Evolutionary conservation across 2,113 vertebrate genomes (phyloP).

Genomic region (Macquaria australasica): DNA sequence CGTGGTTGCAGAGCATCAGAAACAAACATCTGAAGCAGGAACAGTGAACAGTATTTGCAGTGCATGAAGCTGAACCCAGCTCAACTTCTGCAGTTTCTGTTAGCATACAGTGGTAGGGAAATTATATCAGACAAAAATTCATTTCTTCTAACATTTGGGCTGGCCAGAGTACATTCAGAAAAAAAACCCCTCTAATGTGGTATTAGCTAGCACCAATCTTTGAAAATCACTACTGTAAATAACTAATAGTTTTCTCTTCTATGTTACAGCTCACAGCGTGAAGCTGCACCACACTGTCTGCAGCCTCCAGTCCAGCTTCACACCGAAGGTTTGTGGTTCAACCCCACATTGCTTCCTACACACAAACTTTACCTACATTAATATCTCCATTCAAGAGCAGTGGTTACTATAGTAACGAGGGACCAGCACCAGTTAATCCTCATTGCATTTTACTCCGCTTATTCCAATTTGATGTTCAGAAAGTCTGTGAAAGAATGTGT

Average conservation of each 20-base stretch:
- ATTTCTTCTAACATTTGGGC: background rate
- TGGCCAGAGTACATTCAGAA: slow-evolving; percentile 46
- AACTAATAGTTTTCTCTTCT: background rate
- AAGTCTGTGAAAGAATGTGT: background rate
- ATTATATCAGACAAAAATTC: background rate
- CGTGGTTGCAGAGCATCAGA: slow-evolving; percentile 44
- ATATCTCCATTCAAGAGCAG: background rate
- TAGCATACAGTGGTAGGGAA: background rate
- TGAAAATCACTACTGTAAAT: background rate
- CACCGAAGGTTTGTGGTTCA: background rate
- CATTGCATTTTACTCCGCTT: background rate
- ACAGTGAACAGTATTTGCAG: slow-evolving; percentile 26
- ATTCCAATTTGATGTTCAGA: background rate
- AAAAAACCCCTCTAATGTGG: background rate
- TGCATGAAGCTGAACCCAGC: slow-evolving; percentile 67
- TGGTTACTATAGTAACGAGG: background rate
- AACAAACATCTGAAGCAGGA: slow-evolving; percentile 22
- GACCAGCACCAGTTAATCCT: background rate
- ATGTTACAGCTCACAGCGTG: slow-evolving; percentile 10
- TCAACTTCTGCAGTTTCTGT: slow-evolving; percentile 37
- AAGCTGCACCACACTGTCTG: background rate
- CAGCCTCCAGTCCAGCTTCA: background rate
- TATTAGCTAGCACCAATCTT: slow-evolving; percentile 23
- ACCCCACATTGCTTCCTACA: background rate
- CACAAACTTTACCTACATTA: background rate